Evolutionary conservation across 2,888 invertebrate genomes (phyloP), one percentile per base, ranked within the genome.

Genomic region (Chymomyza procnemis): DNA sequence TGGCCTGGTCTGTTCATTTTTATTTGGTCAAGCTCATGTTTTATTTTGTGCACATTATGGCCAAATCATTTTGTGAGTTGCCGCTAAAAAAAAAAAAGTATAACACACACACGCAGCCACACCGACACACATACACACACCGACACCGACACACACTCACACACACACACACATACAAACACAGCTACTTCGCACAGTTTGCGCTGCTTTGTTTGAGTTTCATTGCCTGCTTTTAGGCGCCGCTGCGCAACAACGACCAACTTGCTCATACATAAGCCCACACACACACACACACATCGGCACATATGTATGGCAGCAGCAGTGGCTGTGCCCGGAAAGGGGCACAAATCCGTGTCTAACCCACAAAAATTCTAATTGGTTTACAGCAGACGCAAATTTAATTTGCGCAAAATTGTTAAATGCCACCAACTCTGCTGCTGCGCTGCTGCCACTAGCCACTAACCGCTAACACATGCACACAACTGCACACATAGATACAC

Each of bases 41-140:
- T 81, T 74, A 79, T 78, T 79, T 79, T 67, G 70, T 63, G 55
- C 81, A 72, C 81, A 79, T 79, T 80, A 80, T 80, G 76, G 71
- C 74, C 54, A 80, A 80, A 79, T 79, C 73, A 80, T 78, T 71
- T 78, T 80, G 75, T 75, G 55, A 76, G 75, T 67, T 52, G 67
- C 54, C 54, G 41, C 21, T 6, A 59, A 52, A 61, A 16, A 26
- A 55, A 55, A 64, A 63, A 21, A n/a, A n/a, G n/a, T n/a, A n/a
- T n/a, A n/a, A 48, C 46, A 48, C 57, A 47, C 19, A 56, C 47
- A 62, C 56, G 48, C 21, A 48, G 41, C 46, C 57, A 47, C 19
- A 56, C 47, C 60, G 54, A 52, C 21, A 55, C 52, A 59, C 50
- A 65, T 34, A 30, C 18, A 50, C 19, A 34, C 18, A 8, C 8